Percentiles rank a stretch among this genome's conserved stretches.
These are phyloP conservation scores for Serinus canaria DNA, from an alignment of 2,113 vertebrate species.

Conservation along the genomic window DNA sequence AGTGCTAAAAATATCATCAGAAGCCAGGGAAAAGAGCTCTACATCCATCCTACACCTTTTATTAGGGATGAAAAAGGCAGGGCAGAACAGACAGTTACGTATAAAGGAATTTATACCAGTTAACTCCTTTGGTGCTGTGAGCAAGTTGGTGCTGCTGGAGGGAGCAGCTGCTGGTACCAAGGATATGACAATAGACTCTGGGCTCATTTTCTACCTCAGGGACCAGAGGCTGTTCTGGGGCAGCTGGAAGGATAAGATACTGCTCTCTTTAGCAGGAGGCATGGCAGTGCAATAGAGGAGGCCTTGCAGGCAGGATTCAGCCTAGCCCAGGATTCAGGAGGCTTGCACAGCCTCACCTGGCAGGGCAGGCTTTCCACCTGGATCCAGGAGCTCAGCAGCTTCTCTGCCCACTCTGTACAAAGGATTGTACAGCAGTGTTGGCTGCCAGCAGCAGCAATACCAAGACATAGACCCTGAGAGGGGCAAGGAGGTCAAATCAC, in stretches of 20 bases:
- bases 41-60: background rate
- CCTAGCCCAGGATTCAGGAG: background rate
- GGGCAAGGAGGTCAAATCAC: background rate
- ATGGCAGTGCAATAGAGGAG: background rate
- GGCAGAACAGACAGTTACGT: background rate
- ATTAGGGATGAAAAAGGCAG: background rate
- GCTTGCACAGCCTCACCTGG: background rate
- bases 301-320: background rate
- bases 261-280: background rate
- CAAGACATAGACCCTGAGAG: background rate
- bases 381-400: background rate
- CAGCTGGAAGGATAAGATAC: background rate
- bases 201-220: background rate
- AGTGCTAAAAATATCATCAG: background rate
- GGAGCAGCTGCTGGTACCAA: background rate
- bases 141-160: background rate
- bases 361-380: background rate
- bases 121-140: background rate
- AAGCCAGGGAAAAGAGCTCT: background rate
- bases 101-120: background rate
- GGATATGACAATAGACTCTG: fast-evolving
- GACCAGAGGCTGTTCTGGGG: background rate
- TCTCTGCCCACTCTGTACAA: background rate
- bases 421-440: background rate
- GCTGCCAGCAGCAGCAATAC: background rate